These are phyloP conservation scores for Ceratina calcarata DNA, from an alignment of 1,140 invertebrate species.

Conservation along the genomic window DNA sequence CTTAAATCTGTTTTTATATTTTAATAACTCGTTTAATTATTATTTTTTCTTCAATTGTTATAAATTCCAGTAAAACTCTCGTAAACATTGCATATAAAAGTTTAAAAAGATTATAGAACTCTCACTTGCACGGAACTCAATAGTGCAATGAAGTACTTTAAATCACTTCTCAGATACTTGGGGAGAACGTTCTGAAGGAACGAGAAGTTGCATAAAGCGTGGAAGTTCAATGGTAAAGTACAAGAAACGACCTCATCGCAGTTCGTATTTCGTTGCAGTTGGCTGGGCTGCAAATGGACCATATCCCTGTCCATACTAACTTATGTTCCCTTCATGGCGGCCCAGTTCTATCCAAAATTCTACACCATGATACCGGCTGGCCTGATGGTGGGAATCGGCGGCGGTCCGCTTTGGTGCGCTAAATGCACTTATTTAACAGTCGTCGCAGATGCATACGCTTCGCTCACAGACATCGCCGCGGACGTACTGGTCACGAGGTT, in stretches of 20 bases:
- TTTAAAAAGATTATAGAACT: no score
- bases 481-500: constrained; percentile 90
- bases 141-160: no score
- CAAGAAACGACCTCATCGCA: constrained; percentile 1
- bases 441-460: constrained; percentile 86
- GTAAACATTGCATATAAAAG: no score
- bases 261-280: constrained; percentile 80
- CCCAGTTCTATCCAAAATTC: constrained; percentile 92
- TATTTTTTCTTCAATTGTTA: no score
- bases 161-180: not conserved
- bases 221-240: not conserved
- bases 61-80: no score
- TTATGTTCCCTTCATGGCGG: constrained; percentile 93
- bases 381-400: constrained; percentile 91
- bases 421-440: constrained; percentile 94
- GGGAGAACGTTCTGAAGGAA: not conserved
- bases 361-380: constrained; percentile 93
- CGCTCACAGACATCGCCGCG: constrained; percentile 83
- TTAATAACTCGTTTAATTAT: no score
- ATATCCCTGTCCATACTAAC: constrained; percentile 90
- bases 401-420: constrained; percentile 93
- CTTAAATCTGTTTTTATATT: no score
- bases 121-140: no score
- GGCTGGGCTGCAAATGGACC: constrained; percentile 93
- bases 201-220: not conserved